These are phyloP conservation scores for Pherbina coryleti DNA, from an alignment of 2,888 invertebrate genomes.

Conservation along the genomic window DNA sequence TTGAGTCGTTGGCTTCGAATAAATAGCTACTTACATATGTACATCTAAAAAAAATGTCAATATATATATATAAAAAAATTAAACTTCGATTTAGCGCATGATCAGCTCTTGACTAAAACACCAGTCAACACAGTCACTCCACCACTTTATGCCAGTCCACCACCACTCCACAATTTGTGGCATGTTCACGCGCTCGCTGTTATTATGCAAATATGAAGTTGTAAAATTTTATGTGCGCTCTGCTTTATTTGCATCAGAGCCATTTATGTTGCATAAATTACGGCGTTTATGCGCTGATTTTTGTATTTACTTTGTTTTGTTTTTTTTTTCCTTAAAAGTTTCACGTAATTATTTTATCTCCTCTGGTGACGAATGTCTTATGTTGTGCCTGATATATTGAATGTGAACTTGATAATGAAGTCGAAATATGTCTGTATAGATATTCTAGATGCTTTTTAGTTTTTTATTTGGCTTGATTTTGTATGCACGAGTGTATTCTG, in stretches of 20 bases:
- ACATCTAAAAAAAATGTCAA: no score
- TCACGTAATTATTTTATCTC: slow-evolving; percentile 47
- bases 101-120: neutral
- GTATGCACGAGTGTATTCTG: slow-evolving; percentile 28
- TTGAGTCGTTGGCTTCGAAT: no score
- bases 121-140: neutral
- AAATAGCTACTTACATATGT: no score
- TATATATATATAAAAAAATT: slow-evolving; percentile 36
- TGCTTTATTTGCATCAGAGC: slow-evolving; percentile 49
- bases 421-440: slow-evolving; percentile 28
- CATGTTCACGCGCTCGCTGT: slow-evolving; percentile 59
- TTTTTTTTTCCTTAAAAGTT: slow-evolving; percentile 4
- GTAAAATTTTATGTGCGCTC: slow-evolving; percentile 60
- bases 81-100: slow-evolving; percentile 49
- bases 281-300: slow-evolving; percentile 48
- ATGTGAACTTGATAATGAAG: slow-evolving; percentile 36
- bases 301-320: slow-evolving; percentile 6
- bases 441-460: slow-evolving; percentile 1
- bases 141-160: neutral
- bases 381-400: slow-evolving; percentile 10
- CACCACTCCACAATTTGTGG: slow-evolving; percentile 27
- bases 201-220: slow-evolving; percentile 63
- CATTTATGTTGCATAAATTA: slow-evolving; percentile 63
- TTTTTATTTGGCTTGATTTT: slow-evolving; percentile 18
- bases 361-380: slow-evolving; percentile 52